Conservation (phyloP, 2,888 invertebrate species). For the Hypolimnas misippus region DNA sequence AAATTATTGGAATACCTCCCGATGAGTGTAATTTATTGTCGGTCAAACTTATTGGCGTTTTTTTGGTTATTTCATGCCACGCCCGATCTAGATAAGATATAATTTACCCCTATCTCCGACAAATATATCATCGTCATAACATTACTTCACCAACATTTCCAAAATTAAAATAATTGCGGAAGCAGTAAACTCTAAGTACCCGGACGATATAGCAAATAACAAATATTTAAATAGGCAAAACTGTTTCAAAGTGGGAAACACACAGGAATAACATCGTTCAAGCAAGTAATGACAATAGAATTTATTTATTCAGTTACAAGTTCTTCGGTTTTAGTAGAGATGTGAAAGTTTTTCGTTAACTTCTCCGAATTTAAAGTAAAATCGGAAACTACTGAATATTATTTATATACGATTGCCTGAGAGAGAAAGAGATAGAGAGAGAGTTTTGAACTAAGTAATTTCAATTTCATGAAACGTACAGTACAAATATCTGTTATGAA, state of each 20-base stretch:
- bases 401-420: neutral
- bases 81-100: too few species aligned
- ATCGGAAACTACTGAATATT: neutral
- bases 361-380: neutral
- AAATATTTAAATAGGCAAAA: neutral
- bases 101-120: too few species aligned
- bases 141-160: too few species aligned
- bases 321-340: neutral
- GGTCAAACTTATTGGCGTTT: too few species aligned
- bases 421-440: neutral
- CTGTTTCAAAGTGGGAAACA: neutral
- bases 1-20: too few species aligned
- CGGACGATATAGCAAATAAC: neutral
- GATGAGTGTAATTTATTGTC: too few species aligned
- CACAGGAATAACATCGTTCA: neutral
- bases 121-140: too few species aligned
- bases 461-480: slow-evolving; percentile 1
- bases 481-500: slow-evolving; percentile 1
- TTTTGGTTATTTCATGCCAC: too few species aligned
- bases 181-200: too few species aligned
- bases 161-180: too few species aligned
- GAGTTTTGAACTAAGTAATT: neutral
- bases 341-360: neutral
- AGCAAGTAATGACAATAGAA: neutral
- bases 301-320: neutral